These are phyloP conservation scores for Noctua janthe DNA, from an alignment of 2,888 invertebrate species.

Conservation along the genomic window DNA sequence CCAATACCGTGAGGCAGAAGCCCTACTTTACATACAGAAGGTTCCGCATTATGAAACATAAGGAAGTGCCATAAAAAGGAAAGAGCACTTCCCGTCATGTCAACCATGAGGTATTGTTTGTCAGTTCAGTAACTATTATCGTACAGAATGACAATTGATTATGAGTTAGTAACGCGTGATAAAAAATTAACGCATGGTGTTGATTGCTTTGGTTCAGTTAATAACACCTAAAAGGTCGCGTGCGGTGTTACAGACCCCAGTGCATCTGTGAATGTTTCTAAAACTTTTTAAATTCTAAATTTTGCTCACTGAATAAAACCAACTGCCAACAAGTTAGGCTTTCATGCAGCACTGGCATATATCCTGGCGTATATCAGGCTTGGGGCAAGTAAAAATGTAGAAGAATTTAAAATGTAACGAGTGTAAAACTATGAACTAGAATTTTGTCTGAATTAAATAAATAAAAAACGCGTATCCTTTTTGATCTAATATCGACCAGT, in stretches of 20 bases:
- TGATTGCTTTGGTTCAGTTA: not conserved
- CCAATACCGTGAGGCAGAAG: constrained; percentile 27
- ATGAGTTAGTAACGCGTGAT: not conserved
- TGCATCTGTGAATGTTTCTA: not conserved
- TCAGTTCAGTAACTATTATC: constrained; percentile 36
- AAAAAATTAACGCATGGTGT: not conserved
- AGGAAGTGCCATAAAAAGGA: constrained; percentile 53
- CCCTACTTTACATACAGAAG: constrained; percentile 44
- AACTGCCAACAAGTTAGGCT: too few relatives aligned
- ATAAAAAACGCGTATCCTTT: not conserved
- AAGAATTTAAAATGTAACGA: too few relatives aligned
- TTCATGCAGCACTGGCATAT: too few relatives aligned
- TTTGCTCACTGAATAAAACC: too few relatives aligned
- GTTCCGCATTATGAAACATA: constrained; percentile 58
- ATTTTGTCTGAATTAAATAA: too few relatives aligned
- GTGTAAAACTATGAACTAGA: too few relatives aligned
- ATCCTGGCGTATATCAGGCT: too few relatives aligned
- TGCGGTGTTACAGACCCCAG: not conserved
- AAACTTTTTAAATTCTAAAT: not conserved
- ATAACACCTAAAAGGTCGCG: not conserved
- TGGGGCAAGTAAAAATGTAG: too few relatives aligned
- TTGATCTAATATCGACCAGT: not conserved
- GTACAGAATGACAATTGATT: constrained; percentile 22
- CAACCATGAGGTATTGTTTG: constrained; percentile 27
- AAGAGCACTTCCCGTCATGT: constrained; percentile 46